Evolutionary conservation across 2,888 invertebrate genomes (phyloP).

Genomic region (Agriopis leucophaearia): DNA sequence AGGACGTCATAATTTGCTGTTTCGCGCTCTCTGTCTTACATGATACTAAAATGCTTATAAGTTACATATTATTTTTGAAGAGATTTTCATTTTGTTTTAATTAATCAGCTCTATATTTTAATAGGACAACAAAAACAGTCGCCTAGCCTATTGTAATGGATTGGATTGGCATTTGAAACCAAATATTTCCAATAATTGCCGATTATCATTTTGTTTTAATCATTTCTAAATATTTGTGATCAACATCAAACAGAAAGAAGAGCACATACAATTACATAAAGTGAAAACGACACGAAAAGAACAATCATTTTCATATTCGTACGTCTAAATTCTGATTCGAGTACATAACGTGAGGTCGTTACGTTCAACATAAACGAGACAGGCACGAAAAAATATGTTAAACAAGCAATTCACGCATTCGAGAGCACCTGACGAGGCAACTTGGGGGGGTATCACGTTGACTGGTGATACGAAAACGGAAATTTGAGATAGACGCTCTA

Average conservation of each 20-base stretch:
- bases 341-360: slow-evolving; percentile 71
- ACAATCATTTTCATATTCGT: slow-evolving; percentile 38
- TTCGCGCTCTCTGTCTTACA: too few relatives aligned
- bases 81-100: too few relatives aligned
- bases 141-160: too few relatives aligned
- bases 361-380: slow-evolving; percentile 58
- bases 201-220: too few relatives aligned
- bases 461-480: slow-evolving; percentile 48
- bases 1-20: too few relatives aligned
- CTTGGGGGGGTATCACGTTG: slow-evolving; percentile 52
- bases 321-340: slow-evolving; percentile 51
- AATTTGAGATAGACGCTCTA: neutral
- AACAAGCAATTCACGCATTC: slow-evolving; percentile 80
- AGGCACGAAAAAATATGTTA: slow-evolving; percentile 79
- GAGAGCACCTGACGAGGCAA: slow-evolving; percentile 72
- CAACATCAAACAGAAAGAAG: neutral
- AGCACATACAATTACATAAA: slow-evolving; percentile 3
- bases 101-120: too few relatives aligned
- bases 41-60: too few relatives aligned
- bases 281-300: slow-evolving; percentile 30
- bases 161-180: too few relatives aligned
- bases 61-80: too few relatives aligned
- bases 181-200: too few relatives aligned
- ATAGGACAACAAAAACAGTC: too few relatives aligned
- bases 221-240: neutral